phyloP scores from a whole-genome alignment of 2,797 vertebrate species.

The Nyctalus aviator region DNA sequence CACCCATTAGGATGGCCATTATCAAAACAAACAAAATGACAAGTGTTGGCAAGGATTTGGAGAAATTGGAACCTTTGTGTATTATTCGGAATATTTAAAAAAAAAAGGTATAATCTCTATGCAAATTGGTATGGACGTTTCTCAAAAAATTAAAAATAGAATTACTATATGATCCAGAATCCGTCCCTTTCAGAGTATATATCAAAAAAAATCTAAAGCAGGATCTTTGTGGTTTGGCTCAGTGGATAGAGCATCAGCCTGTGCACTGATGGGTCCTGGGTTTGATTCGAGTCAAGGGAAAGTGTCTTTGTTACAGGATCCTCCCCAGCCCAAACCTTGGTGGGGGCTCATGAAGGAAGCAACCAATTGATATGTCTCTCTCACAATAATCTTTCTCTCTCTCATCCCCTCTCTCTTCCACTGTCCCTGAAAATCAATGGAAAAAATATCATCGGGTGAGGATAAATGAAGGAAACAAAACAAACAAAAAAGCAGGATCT shows the following conservation, averaged over 20 bases:
- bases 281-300: too few species aligned
- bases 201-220: not conserved
- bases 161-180: not conserved
- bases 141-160: not conserved
- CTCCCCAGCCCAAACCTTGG: too few species aligned
- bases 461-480: too few species aligned
- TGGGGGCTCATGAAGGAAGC: too few species aligned
- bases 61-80: not conserved
- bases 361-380: too few species aligned
- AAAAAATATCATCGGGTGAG: too few species aligned
- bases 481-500: not conserved
- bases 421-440: too few species aligned
- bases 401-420: too few species aligned
- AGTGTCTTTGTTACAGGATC: too few species aligned
- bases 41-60: not conserved
- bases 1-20: not conserved
- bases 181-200: not conserved
- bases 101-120: not conserved
- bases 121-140: not conserved
- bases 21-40: not conserved
- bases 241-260: too few species aligned
- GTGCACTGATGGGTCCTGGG: too few species aligned
- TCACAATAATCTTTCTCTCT: too few species aligned
- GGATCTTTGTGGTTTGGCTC: not conserved
- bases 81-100: not conserved